Evolutionary conservation across 2,113 vertebrate genomes (phyloP), one percentile per base, ranked within the genome.

Genomic region (Menidia beryllina): DNA sequence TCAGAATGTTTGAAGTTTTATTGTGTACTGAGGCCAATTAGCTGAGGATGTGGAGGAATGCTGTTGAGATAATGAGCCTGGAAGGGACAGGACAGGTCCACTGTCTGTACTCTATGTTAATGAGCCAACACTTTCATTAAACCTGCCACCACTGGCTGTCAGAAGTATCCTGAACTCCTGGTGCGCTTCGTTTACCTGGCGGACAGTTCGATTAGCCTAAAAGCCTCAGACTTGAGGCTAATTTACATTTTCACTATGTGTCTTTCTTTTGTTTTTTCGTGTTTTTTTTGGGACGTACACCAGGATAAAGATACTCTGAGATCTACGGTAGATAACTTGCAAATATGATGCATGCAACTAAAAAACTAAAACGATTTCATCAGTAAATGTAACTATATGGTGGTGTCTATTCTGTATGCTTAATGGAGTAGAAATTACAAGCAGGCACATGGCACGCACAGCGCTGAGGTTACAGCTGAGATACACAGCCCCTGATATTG

Each of bases 111-210:
- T 47, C 63, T 78, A 85, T 88, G 79, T 86, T 86, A 89, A 91
- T 90, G 81, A 90, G 84, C 76, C 83, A 85, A 75, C 14, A 34
- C 77, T 90, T 87, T 90, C 71, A 91, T 91, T 89, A 89, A 83
- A 82, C 52, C 75, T 81, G 75, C 80, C 76, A 78, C 82, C 61
- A 83, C 65, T 15, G 52, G 73, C 79, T 83, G 77, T 85, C 82
- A 79, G 72, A 74, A 76, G 72, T 76, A 52, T 70, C 65, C 83
- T 72, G 77, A 84, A 86, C 78, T 86, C 69, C 72, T 48, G 50
- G 75, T 75, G 85, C 53, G 70, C 81, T 80, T 75, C 38, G 59
- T 88, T 86, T 88, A 86, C 85, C 82, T 81, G 74, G 85, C 51
- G 50, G 83, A 84, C 75, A 82, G 26, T 88, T 81, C 25, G 43